phyloP scores from a whole-genome alignment of 1,140 invertebrate species.

The Potamilus streckersoni region DNA sequence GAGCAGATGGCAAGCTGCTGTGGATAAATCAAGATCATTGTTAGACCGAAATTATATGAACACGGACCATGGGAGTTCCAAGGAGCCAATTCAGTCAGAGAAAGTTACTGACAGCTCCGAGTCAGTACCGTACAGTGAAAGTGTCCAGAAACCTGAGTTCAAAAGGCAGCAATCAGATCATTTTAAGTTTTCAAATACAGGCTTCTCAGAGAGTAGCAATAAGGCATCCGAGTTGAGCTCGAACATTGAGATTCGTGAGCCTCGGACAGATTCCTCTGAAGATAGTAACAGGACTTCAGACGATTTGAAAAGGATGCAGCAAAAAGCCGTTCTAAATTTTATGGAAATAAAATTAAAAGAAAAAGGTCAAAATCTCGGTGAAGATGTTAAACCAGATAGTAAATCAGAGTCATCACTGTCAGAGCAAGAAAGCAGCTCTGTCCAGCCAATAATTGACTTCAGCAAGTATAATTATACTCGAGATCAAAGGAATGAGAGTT shows the following conservation, averaged over 20 bases:
- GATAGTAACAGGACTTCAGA: conserved; percentile 68
- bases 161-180: too few species aligned
- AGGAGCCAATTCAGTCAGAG: too few species aligned
- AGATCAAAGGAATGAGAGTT: conserved; percentile 49
- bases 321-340: conserved; percentile 86
- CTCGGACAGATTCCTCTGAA: conserved; percentile 73
- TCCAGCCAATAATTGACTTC: too few species aligned
- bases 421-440: too few species aligned
- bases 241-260: not conserved
- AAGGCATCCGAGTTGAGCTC: too few species aligned
- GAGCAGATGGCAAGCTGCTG: conserved; percentile 33
- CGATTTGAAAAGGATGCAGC: conserved; percentile 83
- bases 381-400: not conserved
- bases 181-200: too few species aligned
- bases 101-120: too few species aligned
- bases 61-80: too few species aligned
- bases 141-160: too few species aligned
- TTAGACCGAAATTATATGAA: not conserved
- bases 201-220: too few species aligned
- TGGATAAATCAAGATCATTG: conserved; percentile 30
- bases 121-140: too few species aligned
- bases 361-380: conserved; percentile 14
- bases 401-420: too few species aligned
- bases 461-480: conserved; percentile 36
- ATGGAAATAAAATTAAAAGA: conserved; percentile 79